A percentile compares a stretch with the other conserved stretches of the same genome.
phyloP scores from a whole-genome alignment of 2,113 vertebrate genomes.

The Thamnophis sirtalis region DNA sequence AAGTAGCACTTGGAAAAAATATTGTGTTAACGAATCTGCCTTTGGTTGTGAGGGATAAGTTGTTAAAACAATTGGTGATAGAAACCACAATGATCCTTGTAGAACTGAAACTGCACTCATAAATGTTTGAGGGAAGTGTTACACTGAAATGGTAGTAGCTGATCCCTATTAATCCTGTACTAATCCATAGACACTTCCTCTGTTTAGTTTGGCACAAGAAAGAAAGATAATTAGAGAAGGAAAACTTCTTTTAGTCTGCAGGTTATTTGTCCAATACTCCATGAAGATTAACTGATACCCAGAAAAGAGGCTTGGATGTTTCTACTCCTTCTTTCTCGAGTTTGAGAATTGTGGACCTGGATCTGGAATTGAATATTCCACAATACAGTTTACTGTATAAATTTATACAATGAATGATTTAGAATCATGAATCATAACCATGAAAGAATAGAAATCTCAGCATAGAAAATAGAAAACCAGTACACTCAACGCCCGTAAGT shows the following conservation, averaged over 20 bases:
- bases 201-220: slow-evolving; percentile 7
- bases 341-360: neutral
- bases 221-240: neutral
- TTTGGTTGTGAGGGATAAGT: neutral
- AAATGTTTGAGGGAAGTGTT: slow-evolving; percentile 22
- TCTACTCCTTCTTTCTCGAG: neutral
- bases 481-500: neutral
- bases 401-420: neutral
- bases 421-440: neutral
- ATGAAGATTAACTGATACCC: neutral
- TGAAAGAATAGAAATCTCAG: neutral
- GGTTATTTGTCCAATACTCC: neutral
- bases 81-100: neutral
- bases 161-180: slow-evolving; percentile 1
- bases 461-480: too few relatives aligned
- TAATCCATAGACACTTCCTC: slow-evolving; percentile 30
- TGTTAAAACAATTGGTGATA: neutral
- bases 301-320: neutral
- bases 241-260: neutral
- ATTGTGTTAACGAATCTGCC: neutral
- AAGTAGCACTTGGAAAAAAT: neutral
- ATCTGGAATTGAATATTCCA: neutral
- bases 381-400: neutral
- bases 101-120: slow-evolving; percentile 13
- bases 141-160: neutral